Base-by-base conservation (phyloP, 2,113 vertebrate genomes). In the Abramis brama region DNA sequence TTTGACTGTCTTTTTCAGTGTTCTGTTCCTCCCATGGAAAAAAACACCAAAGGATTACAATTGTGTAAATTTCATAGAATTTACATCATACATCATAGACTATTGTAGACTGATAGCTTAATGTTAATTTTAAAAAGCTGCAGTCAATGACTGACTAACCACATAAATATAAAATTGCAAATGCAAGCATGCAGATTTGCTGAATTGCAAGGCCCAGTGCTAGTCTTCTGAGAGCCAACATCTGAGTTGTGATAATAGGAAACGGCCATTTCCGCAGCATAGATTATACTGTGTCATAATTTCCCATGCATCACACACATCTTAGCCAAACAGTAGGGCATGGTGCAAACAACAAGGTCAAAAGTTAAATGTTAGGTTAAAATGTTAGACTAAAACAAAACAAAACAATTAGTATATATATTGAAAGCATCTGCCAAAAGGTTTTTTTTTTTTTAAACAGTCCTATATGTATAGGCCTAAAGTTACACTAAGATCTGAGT, bases 201-300 rank as follows among this genome's bases (percentile, higher is more conserved):
- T 84, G 82, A 84, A 39, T 47, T 84, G 71, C 71, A 76, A 73
- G 39, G 36, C 36, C 8, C 30, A 15, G 70, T 50, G 82, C 60
- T 84, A 21, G 21, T 27, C 82, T 75, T 30, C 45, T 47, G 25
- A 45, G 70, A 84, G 82, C 70, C 59, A 43, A 64, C 17, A 64
- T 64, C 62, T 39, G 11, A 62, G 13, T 75, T 84, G 43, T 84
- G 55, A 23, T 23, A 23, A 19, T 55, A 23, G 21, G 55, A 57
- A 57, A 57, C 19, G 7, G 19, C 19, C 19, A 57, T 23, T 57
- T 57, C 19, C 19, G 2, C 55, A 57, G 55, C 0, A 75, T 25
- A 27, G 82, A 76, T 84, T 76, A 36, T 55, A 33, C 81, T 4
- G 5, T 30, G 59, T 30, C 19, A 36, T 21, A 74, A 7, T 75